Conservation (phyloP, 1,140 invertebrate species). For the Hetaerina americana region DNA sequence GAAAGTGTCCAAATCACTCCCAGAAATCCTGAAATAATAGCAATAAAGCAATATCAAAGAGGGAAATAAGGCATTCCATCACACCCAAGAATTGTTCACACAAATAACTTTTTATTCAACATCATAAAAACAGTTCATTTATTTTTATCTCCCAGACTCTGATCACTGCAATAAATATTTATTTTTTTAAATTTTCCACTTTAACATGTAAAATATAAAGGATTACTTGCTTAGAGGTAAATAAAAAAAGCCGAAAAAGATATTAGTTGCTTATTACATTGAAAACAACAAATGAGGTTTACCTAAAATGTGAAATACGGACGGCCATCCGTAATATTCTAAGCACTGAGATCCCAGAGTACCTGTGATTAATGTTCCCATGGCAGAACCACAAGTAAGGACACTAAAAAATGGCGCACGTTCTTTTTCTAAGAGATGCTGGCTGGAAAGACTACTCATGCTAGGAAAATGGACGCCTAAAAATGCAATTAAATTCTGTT, state of each 20-base stretch:
- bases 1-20: constrained; percentile 38
- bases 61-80: too few relatives aligned
- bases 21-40: constrained; percentile 33
- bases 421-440: constrained; percentile 47
- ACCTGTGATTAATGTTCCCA: constrained; percentile 52
- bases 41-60: not conserved
- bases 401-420: constrained; percentile 56
- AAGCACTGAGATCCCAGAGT: constrained; percentile 53
- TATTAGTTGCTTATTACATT: too few relatives aligned
- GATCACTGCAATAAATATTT: too few relatives aligned
- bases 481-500: too few relatives aligned
- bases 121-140: too few relatives aligned
- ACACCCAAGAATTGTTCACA: not conserved
- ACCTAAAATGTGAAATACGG: constrained; percentile 51
- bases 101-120: too few relatives aligned
- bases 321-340: constrained; percentile 51
- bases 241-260: too few relatives aligned
- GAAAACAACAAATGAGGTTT: too few relatives aligned
- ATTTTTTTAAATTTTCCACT: too few relatives aligned
- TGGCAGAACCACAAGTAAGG: constrained; percentile 46
- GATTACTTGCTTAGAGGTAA: too few relatives aligned
- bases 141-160: too few relatives aligned
- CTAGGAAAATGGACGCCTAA: constrained; percentile 57
- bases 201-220: too few relatives aligned
- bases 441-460: constrained; percentile 55